These are phyloP conservation scores for Dreissena polymorpha DNA, from an alignment of 1,140 invertebrate species.

Conservation along the genomic window DNA sequence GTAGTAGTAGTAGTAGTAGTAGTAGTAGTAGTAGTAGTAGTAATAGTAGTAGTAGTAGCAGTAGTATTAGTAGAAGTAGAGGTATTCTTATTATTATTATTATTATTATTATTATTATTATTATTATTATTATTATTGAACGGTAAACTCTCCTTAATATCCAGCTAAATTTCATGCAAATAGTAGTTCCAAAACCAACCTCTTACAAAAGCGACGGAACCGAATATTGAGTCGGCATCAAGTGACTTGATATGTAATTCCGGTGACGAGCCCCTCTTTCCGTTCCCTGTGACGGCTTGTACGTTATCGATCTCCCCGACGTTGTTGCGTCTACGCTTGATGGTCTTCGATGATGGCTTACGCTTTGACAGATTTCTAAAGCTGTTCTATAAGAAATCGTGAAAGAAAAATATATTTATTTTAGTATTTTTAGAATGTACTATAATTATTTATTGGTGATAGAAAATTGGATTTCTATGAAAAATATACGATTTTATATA, in stretches of 20 bases:
- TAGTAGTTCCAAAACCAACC: slow-evolving; percentile 44
- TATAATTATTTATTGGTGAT: too few species aligned
- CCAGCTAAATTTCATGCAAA: too few species aligned
- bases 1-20: too few species aligned
- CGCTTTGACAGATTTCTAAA: slow-evolving; percentile 64
- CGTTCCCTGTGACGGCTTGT: slow-evolving; percentile 6
- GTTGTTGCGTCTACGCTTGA: slow-evolving; percentile 37
- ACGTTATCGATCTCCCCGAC: not conserved
- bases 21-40: too few species aligned
- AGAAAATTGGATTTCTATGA: too few species aligned
- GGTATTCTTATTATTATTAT: too few species aligned
- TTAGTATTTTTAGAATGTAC: too few species aligned
- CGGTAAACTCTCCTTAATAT: too few species aligned
- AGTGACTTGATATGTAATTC: slow-evolving; percentile 35
- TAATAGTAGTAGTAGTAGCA: too few species aligned
- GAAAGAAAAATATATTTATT: not conserved
- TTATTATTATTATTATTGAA: not conserved
- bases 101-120: not conserved
- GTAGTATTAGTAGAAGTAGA: too few species aligned
- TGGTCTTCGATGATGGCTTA: slow-evolving; percentile 50
- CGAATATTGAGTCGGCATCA: slow-evolving; percentile 69
- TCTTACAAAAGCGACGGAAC: slow-evolving; percentile 72
- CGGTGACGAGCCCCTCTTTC: slow-evolving; percentile 22
- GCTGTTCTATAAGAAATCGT: slow-evolving; percentile 62
- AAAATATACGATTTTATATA: too few species aligned